Evolutionary conservation across 1,140 invertebrate species (phyloP), one percentile per base, ranked within the genome.

Genomic region (Heliconius hewitsoni): DNA sequence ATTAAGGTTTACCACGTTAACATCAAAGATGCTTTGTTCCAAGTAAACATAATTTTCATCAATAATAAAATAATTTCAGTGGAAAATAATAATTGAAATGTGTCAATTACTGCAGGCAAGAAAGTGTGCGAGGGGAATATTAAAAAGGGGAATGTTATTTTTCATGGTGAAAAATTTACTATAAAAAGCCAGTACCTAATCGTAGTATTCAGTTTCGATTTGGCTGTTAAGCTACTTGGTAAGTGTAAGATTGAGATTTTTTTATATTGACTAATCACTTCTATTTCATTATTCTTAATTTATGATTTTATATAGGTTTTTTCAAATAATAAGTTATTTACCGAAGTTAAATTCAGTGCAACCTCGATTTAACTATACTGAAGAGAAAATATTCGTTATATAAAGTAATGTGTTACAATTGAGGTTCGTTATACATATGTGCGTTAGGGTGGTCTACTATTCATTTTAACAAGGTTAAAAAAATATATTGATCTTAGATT

Each of bases 121-220:
- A 85, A 83, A 82, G 89, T 76, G 76, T 83, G 84, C 86, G 89
- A 87, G 90, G 88, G 87, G 93, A 93, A 94, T 94, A 94, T 94
- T 93, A 94, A 93, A 90, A 80, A 88, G 87, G 90, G 90, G 89
- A 87, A 89, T 82, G 78, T 81, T 90, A 86, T 93, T 92, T 89
- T 88, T 73, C 55, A 46, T 60, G 42, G 30, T 42, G 60, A n/a
- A 66, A 30, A 57, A 9, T 39, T 76, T 60, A 76, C 81, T 94
- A 93, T 94, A 94, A 86, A 94, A 82, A 39, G 71, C n/a, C 37
- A 75, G 79, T 73, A 37, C 34, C 6, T 6, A 85, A 80, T 76
- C 71, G 50, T 82, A 8, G 23, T n/a, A n/a, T 57, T 81, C 88
- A 92, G 87, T 92, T 82, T 78, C 52, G 13, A 34, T 52, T 60